phyloP scores from a whole-genome alignment of 92 coral and sea anemone genomes.

The Porites evermanni region DNA sequence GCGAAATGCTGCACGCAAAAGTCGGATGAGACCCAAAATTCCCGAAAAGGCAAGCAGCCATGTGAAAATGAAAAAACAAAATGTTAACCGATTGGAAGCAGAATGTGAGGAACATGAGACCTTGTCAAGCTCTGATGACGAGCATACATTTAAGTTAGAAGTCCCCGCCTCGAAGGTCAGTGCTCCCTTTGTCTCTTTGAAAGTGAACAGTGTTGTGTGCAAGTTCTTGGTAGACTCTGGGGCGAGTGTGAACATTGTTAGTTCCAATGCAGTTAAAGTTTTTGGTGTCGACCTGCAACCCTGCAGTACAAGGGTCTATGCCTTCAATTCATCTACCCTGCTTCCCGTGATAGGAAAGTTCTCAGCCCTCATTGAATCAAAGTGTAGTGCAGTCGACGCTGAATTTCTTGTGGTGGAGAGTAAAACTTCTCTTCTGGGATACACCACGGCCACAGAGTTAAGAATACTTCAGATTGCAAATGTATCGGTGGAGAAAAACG shows the following conservation, averaged over 20 bases:
- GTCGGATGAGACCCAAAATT: no score
- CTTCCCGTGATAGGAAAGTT: constrained; percentile 43
- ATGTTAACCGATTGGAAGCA: no score
- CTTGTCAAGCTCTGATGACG: no score
- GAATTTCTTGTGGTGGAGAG: constrained; percentile 45
- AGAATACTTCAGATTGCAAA: constrained; percentile 47
- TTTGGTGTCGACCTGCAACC: constrained; percentile 24
- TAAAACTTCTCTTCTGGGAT: constrained; percentile 66
- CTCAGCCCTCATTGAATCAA: constrained; percentile 42
- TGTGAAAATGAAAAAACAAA: no score
- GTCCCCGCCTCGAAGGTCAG: neutral
- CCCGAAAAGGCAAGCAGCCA: no score
- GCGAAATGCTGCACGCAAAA: no score
- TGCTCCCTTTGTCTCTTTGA: constrained; percentile 39
- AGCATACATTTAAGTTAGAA: no score
- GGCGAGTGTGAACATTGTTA: constrained; percentile 20
- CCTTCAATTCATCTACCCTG: constrained; percentile 17
- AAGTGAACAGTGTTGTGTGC: constrained; percentile 43
- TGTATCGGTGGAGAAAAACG: constrained; percentile 40
- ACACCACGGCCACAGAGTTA: constrained; percentile 37
- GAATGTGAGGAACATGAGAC: no score
- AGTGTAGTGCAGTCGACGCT: constrained; percentile 18
- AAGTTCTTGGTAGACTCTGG: neutral
- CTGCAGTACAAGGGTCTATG: constrained; percentile 33
- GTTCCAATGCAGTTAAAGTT: neutral